Evolutionary conservation across 2,888 invertebrate species (phyloP).

Genomic region (Achlya flavicornis): DNA sequence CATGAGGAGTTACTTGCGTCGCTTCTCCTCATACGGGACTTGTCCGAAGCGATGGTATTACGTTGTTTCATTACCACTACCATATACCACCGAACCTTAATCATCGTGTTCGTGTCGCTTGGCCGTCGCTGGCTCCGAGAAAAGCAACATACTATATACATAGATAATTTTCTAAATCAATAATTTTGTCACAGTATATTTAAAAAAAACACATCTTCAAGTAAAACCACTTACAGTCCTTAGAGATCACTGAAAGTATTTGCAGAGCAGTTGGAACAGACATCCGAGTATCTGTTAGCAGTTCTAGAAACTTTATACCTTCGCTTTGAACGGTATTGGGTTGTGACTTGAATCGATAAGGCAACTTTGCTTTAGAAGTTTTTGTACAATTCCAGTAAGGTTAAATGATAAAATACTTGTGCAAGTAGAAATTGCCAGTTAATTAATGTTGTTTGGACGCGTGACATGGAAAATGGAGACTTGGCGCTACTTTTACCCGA

Average conservation of each 20-base stretch:
- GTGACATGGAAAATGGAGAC: constrained; percentile 34
- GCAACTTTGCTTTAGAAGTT: constrained; percentile 58
- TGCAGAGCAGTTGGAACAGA: not conserved
- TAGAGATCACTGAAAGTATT: not conserved
- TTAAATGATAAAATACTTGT: constrained; percentile 68
- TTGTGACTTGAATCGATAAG: constrained; percentile 71
- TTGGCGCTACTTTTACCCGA: constrained; percentile 17
- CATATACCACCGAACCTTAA: no score
- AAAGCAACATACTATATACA: no score
- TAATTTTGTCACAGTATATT: no score
- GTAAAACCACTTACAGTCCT: not conserved
- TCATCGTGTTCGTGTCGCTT: no score
- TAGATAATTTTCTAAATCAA: no score
- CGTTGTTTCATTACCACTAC: no score
- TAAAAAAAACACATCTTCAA: not conserved
- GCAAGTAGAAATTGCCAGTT: constrained; percentile 37
- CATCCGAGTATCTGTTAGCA: not conserved
- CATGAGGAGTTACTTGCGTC: no score
- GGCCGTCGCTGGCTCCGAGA: no score
- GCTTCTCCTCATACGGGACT: no score
- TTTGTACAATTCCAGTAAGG: constrained; percentile 65
- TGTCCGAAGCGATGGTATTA: no score
- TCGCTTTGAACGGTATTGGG: constrained; percentile 35
- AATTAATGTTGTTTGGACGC: constrained; percentile 38
- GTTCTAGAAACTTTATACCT: constrained; percentile 22